Conservation (phyloP, 2,797 vertebrate genomes). For the Morelia viridis region DNA sequence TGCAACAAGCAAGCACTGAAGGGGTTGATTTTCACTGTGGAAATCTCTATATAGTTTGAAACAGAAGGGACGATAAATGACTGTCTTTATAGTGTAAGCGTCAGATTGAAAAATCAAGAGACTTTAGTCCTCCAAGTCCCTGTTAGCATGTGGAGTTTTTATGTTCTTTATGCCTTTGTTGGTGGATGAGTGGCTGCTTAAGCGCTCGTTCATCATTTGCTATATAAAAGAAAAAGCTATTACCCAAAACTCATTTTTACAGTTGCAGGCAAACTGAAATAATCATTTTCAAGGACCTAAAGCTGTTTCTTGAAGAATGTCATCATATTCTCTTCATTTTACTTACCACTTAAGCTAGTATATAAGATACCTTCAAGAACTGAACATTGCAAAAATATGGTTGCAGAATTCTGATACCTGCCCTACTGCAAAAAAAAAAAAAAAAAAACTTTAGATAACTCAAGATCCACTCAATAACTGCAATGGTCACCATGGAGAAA, state of each 20-base stretch:
- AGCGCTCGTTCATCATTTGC: conserved; percentile 77
- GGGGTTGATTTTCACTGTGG: conserved; percentile 70
- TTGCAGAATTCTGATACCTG: conserved; percentile 56
- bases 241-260: conserved; percentile 80
- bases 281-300: conserved; percentile 80
- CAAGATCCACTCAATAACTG: background rate
- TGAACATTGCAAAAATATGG: conserved; percentile 58
- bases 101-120: conserved; percentile 74
- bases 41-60: conserved; percentile 71
- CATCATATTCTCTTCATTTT: conserved; percentile 78
- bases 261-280: conserved; percentile 77
- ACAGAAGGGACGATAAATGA: conserved; percentile 75
- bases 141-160: conserved; percentile 75
- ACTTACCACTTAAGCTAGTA: conserved; percentile 73
- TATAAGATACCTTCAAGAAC: conserved; percentile 69
- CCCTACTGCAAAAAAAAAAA: background rate
- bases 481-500: background rate
- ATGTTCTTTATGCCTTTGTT: conserved; percentile 75
- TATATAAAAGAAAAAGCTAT: conserved; percentile 80
- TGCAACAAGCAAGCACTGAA: conserved; percentile 65
- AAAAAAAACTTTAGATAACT: conserved; percentile 38
- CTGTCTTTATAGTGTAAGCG: conserved; percentile 72
- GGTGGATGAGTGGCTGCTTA: conserved; percentile 78
- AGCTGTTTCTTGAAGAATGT: conserved; percentile 79
- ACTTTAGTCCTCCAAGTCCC: conserved; percentile 73